phyloP scores from a whole-genome alignment of 1,140 invertebrate genomes.

The Procambarus virginalis region DNA sequence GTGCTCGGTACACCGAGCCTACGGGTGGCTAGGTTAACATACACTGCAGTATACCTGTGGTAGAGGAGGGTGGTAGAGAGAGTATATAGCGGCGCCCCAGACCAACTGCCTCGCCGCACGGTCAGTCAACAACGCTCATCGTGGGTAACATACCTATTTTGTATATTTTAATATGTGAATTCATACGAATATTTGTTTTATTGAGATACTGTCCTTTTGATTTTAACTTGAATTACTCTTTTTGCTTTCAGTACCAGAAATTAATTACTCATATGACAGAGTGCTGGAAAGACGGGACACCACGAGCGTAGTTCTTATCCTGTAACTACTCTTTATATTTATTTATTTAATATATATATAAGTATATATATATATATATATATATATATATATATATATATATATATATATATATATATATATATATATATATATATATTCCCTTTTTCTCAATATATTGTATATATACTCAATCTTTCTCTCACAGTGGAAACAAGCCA shows the following conservation, averaged over 20 bases:
- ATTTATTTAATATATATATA: neutral
- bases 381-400: slow-evolving; percentile 32
- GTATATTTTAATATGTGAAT: neutral
- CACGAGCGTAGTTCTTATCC: neutral
- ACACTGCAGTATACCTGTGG: too few species aligned
- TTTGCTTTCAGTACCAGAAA: neutral
- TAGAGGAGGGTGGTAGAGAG: too few species aligned
- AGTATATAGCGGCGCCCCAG: too few species aligned
- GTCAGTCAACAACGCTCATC: too few species aligned
- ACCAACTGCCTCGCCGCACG: too few species aligned
- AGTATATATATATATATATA: slow-evolving; percentile 28
- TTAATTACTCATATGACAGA: neutral
- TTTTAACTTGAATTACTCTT: neutral
- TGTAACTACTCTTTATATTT: neutral
- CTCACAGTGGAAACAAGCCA: too few species aligned
- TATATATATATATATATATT: slow-evolving; percentile 23
- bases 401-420: slow-evolving; percentile 32
- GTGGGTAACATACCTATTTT: too few species aligned
- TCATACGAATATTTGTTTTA: neutral
- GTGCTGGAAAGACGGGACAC: neutral
- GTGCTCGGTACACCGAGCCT: too few species aligned
- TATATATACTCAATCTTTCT: too few species aligned
- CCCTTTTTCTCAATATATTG: too few species aligned
- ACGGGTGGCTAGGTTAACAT: too few species aligned
- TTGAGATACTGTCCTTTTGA: neutral